phyloP scores from a whole-genome alignment of 1,140 invertebrate species.

The Rhysida immarginata region DNA sequence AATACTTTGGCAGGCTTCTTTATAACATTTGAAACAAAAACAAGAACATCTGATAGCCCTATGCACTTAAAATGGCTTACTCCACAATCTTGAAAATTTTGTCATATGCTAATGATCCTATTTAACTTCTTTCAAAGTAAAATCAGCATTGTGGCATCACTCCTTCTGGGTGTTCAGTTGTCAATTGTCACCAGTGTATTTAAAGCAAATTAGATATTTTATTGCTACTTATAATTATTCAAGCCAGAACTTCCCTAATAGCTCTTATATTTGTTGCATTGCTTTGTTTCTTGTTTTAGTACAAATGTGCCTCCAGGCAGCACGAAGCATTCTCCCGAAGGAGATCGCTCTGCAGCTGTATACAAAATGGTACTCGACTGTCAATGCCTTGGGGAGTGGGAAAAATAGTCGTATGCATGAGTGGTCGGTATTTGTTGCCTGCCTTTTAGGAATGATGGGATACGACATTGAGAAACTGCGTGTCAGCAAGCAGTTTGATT shows the following conservation, averaged over 20 bases:
- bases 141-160: too few species aligned
- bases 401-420: slow-evolving; percentile 59
- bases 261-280: neutral
- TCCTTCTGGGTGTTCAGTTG: too few species aligned
- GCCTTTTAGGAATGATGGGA: slow-evolving; percentile 41
- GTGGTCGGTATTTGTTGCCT: slow-evolving; percentile 58
- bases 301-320: slow-evolving; percentile 45
- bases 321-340: slow-evolving; percentile 54
- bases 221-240: neutral
- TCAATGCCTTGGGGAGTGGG: slow-evolving; percentile 70
- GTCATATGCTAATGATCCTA: too few species aligned
- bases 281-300: slow-evolving; percentile 11
- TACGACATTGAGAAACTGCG: slow-evolving; percentile 50
- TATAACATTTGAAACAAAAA: neutral
- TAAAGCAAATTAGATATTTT: too few species aligned
- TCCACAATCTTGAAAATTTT: neutral
- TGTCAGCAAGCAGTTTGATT: slow-evolving; percentile 33
- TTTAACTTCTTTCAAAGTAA: too few species aligned
- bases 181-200: too few species aligned
- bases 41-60: neutral
- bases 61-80: neutral
- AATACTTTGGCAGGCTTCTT: neutral
- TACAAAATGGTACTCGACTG: slow-evolving; percentile 66
- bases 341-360: slow-evolving; percentile 59
- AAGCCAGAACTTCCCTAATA: neutral